Conservation (phyloP, 37 sponge, comb jelly and placozoan species). For the Haliclona indistincta region DNA sequence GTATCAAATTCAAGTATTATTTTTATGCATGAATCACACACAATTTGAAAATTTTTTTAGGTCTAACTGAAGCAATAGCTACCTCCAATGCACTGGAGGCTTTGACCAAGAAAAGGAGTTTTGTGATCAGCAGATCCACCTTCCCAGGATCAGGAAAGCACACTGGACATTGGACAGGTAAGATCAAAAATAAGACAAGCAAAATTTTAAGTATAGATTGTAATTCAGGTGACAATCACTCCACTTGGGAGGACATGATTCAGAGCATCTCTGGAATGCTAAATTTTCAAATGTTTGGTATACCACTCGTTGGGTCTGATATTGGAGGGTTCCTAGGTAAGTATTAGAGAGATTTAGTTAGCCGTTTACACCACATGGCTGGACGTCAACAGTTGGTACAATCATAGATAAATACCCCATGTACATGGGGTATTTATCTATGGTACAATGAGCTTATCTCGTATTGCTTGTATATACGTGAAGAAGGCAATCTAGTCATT, state of each 20-base stretch:
- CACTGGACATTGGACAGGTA: conserved; percentile 63
- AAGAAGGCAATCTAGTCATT: too few species aligned
- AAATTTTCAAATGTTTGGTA: conserved; percentile 89
- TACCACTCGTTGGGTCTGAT: conserved; percentile 88
- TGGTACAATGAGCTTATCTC: too few species aligned
- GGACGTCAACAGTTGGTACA: too few species aligned
- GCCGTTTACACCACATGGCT: too few species aligned
- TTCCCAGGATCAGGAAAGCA: conserved; percentile 61
- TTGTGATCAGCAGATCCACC: conserved; percentile 56
- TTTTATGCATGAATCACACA: too few species aligned
- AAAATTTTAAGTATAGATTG: neutral
- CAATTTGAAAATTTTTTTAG: neutral
- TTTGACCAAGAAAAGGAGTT: conserved; percentile 15
- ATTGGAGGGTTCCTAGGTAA: conserved; percentile 86
- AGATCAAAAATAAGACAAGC: too few species aligned
- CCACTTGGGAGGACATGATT: conserved; percentile 73
- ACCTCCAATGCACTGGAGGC: conserved; percentile 30
- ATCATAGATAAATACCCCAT: too few species aligned
- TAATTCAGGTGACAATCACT: conserved; percentile 83
- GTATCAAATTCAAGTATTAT: too few species aligned
- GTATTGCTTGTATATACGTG: too few species aligned
- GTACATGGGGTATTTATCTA: too few species aligned
- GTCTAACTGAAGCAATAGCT: conserved; percentile 47
- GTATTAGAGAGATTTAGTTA: too few species aligned
- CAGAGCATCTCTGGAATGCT: conserved; percentile 82